Evolutionary conservation across 2,113 vertebrate species (phyloP), one percentile per base, ranked within the genome.

Genomic region (Albula glossodonta): DNA sequence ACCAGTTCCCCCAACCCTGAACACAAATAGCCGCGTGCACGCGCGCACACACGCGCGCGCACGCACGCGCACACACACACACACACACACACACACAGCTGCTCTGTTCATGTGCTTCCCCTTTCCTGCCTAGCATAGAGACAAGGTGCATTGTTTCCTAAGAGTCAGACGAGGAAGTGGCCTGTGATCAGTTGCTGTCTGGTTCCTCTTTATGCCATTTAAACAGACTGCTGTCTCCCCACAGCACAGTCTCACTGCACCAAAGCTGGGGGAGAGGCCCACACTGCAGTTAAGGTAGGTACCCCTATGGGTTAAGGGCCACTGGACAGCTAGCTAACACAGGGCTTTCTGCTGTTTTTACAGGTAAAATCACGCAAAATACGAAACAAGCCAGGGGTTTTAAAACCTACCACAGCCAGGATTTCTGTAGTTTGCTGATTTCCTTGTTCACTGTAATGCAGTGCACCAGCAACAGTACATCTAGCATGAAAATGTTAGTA

Each of bases 111-210:
- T 74, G n/a, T 22, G 6, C 70, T 74, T 74, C 70, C 70, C 70
- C 56, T 85, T 85, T 81, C 56, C 84, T n/a, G 80, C 19, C 78
- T 13, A 49, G 13, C 19, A 82, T 50, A 91, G 70, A 92, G 80
- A 92, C 87, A 91, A 93, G 91, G 93, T 91, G 88, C 88, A 92
- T 94, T 94, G 95, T 95, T 92, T 90, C 86, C 79, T 60, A 79
- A 63, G 87, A 85, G 87, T 78, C 41, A 88, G 90, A 95, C 78
- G 1, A 91, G 95, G 95, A 96, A 96, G 94, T 94, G 88, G 90
- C 83, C 89, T 88, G 48, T n/a, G 78, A 85, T 85, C 78, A 50
- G 84, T 85, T 85, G 57, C 50, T 78, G n/a, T 25, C 15, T n/a
- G 78, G 53, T 85, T 85, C 84, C 84, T 81, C 84, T 85, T 85